A percentile compares a stretch with the other conserved stretches of the same genome.
Conservation (phyloP, 2,888 invertebrate species). For the Polydrusus cervinus region DNA sequence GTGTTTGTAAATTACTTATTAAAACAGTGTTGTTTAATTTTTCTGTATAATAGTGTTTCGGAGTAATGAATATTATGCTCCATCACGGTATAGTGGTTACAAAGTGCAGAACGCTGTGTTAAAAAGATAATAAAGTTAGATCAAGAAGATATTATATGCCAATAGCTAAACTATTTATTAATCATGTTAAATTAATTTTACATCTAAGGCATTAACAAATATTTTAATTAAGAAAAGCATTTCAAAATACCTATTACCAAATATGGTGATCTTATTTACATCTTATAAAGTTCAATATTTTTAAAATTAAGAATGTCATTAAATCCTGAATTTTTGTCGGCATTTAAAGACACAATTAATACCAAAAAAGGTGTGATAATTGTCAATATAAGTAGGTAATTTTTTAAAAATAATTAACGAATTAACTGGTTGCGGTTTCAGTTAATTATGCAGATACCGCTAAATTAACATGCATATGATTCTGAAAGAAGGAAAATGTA, state of each 20-base stretch:
- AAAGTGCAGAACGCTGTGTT: too few relatives aligned
- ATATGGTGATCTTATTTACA: constrained; percentile 6
- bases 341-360: constrained; percentile 16
- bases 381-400: constrained; percentile 12
- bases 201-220: background rate
- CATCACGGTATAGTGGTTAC: too few relatives aligned
- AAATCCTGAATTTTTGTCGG: constrained; percentile 21
- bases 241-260: too few relatives aligned
- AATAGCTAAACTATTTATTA: background rate
- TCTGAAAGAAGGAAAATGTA: background rate
- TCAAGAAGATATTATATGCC: background rate
- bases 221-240: constrained; percentile 9
- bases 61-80: too few relatives aligned
- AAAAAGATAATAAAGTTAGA: too few relatives aligned
- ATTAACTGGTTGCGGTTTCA: background rate
- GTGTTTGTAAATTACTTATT: too few relatives aligned
- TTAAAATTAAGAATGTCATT: constrained; percentile 31
- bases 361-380: constrained; percentile 25
- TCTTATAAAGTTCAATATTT: constrained; percentile 22
- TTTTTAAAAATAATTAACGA: constrained; percentile 4
- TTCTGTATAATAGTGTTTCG: too few relatives aligned
- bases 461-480: background rate
- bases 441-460: background rate
- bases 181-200: background rate
- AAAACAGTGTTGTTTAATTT: too few relatives aligned